Evolutionary conservation across 1,140 invertebrate genomes (phyloP).

Genomic region (Parapsyche elsis): DNA sequence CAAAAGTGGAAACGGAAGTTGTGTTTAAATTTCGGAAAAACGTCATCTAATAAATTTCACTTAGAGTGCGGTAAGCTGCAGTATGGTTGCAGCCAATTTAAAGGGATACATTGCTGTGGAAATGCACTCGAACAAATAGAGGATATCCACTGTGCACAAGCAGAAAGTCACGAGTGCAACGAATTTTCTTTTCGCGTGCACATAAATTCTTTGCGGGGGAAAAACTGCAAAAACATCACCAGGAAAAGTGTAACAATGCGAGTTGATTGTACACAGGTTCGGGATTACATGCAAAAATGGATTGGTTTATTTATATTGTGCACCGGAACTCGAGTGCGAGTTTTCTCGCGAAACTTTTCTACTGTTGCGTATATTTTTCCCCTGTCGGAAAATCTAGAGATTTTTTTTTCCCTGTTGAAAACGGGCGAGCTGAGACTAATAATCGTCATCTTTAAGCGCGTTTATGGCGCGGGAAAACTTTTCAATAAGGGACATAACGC

Average conservation of each 20-base stretch:
- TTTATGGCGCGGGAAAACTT: constrained; percentile 21
- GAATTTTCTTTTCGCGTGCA: not conserved
- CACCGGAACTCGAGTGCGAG: not conserved
- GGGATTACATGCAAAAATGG: not conserved
- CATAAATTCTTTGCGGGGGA: not conserved
- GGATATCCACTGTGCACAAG: not conserved
- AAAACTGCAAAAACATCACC: not conserved
- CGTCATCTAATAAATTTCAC: constrained; percentile 15
- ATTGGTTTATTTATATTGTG: not conserved
- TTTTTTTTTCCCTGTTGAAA: not conserved
- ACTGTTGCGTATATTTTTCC: not conserved
- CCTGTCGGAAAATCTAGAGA: not conserved
- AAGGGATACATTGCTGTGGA: not conserved
- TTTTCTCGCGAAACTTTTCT: constrained; percentile 1
- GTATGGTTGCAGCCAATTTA: constrained; percentile 1
- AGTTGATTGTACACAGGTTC: too few relatives aligned
- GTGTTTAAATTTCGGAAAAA: not conserved
- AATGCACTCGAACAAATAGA: constrained; percentile 17
- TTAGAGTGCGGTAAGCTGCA: not conserved
- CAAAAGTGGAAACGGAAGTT: too few relatives aligned
- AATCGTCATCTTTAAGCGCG: constrained; percentile 37
- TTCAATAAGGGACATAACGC: constrained; percentile 30
- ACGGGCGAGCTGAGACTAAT: constrained; percentile 20
- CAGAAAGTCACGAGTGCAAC: not conserved
- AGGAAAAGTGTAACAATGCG: not conserved